Evolutionary conservation across 2,888 invertebrate genomes (phyloP), one percentile per base, ranked within the genome.

Genomic region (Apocheima hispidaria): DNA sequence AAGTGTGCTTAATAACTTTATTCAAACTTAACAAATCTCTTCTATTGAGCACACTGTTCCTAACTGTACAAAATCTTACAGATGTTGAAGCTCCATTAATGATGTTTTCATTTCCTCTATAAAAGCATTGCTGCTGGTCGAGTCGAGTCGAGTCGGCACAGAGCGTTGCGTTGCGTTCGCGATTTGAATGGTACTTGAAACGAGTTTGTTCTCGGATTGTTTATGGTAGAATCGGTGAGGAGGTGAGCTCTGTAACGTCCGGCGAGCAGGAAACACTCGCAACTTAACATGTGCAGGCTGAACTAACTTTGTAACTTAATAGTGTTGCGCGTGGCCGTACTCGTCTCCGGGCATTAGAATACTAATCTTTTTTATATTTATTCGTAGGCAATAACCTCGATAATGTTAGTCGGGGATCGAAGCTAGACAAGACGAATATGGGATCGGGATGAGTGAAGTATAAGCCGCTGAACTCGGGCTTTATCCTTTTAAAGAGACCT

Each of bases 81-180:
- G 7, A 16, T 49, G 41, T 21, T 12, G 10, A 3, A 28, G 44
- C 18, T 30, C 21, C 54, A 38, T 49, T 36, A 60, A 49, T 41
- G 43, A 60, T 54, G 60, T 54, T 54, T 54, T 50, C 54, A 23
- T 60, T 60, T 60, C 53, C 48, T 49, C 33, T 40, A 48, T 49
- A 53, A 60, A 30, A 59, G 18, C 10, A 30, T 14, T 16, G 16
- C 9, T 16, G 7, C 2, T 14, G 36, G 7, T 36, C 36, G 26
- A 35, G 14, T 14, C 30, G 30, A 30, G 33, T 5, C 4, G 23
- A 23, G 35, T 6, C 3, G 1, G 35, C 30, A 2, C 10, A 9
- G 2, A 9, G 9, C 20, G 33, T 4, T 12, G 4, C 1, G n/a
- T 16, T 5, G 38, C 38, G 10, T 10, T 18, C 3, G 2, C 20